These are phyloP conservation scores for Sebastes cheni DNA, from an alignment of 2,797 vertebrate species.

Conservation along the genomic window DNA sequence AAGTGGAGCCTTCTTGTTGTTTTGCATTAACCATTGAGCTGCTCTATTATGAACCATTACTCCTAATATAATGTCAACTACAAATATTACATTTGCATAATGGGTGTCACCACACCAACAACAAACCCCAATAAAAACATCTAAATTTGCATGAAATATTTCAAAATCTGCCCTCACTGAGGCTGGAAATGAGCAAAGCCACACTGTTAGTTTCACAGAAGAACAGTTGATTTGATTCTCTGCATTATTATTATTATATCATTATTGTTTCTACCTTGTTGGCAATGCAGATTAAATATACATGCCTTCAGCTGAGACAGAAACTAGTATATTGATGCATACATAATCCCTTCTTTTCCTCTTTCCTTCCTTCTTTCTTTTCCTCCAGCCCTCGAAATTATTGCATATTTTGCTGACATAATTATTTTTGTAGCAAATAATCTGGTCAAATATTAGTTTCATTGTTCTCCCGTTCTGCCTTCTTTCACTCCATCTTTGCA, in stretches of 20 bases:
- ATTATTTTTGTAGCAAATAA: constrained; percentile 1
- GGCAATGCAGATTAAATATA: not conserved
- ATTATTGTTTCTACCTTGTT: not conserved
- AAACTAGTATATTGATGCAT: not conserved
- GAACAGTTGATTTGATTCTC: not conserved
- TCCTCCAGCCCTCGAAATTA: not conserved
- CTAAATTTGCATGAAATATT: constrained; percentile 5
- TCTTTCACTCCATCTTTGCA: not conserved
- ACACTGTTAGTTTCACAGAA: not conserved
- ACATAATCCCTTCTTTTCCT: not conserved
- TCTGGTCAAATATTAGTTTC: not conserved
- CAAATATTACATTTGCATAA: constrained; percentile 31
- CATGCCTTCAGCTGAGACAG: not conserved
- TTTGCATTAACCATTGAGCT: not conserved
- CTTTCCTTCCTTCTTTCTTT: not conserved
- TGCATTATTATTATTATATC: not conserved
- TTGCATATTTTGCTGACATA: not conserved
- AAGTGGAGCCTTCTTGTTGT: not conserved
- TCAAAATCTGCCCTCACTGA: not conserved
- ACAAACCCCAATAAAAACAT: not conserved
- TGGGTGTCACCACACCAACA: not conserved
- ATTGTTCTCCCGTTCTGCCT: not conserved
- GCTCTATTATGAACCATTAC: constrained; percentile 3
- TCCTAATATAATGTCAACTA: constrained; percentile 20
- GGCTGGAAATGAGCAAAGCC: not conserved